Evolutionary conservation across 2,113 vertebrate species (phyloP).

Genomic region (Saguinus imperator): DNA sequence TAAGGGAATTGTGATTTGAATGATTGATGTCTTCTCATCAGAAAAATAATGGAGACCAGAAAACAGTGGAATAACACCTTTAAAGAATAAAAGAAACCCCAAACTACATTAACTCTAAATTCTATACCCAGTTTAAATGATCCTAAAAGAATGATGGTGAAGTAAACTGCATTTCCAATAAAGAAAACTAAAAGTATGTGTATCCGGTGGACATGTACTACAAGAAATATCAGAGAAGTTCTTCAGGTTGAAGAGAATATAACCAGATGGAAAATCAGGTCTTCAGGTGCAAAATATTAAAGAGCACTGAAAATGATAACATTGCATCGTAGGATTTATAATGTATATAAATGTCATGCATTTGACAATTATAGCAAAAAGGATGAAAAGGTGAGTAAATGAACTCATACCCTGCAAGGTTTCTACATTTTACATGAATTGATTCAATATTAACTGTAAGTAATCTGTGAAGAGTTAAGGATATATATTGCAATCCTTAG

Average conservation of each 20-base stretch:
- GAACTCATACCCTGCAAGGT: not conserved
- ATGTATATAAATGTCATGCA: not conserved
- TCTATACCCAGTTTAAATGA: not conserved
- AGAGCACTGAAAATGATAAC: not conserved
- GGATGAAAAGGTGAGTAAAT: not conserved
- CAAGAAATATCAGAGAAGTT: not conserved
- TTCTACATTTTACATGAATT: constrained; percentile 5
- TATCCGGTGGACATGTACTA: not conserved
- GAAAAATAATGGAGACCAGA: not conserved
- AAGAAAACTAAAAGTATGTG: not conserved
- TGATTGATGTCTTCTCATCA: not conserved
- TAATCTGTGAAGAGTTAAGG: not conserved
- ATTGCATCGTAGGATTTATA: not conserved
- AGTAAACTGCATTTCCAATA: not conserved
- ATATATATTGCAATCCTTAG: not conserved
- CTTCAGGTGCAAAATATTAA: not conserved
- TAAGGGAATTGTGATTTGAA: not conserved
- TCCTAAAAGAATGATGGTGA: not conserved
- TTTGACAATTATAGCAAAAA: constrained; percentile 18
- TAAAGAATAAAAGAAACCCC: not conserved
- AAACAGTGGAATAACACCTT: not conserved
- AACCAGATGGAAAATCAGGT: not conserved
- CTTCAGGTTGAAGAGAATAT: not conserved
- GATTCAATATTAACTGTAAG: not conserved
- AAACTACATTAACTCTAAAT: not conserved